phyloP scores from a whole-genome alignment of 2,113 vertebrate genomes.

The Hiodon tergisus region DNA sequence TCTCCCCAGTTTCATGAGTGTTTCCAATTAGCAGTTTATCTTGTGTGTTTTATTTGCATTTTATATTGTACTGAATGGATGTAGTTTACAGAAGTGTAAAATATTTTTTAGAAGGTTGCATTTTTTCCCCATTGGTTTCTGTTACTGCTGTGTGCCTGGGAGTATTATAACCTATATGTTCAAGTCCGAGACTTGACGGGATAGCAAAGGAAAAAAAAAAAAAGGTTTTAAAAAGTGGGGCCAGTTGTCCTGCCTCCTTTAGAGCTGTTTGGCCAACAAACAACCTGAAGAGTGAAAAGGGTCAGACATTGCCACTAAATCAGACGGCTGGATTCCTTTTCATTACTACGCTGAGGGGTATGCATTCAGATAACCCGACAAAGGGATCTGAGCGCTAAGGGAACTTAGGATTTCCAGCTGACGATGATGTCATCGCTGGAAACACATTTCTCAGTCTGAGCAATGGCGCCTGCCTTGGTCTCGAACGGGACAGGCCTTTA shows the following conservation, averaged over 20 bases:
- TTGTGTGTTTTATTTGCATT: constrained; percentile 75
- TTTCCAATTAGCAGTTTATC: constrained; percentile 67
- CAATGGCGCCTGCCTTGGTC: not conserved
- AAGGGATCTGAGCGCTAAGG: constrained; percentile 47
- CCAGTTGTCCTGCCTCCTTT: too few species aligned
- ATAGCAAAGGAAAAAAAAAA: not conserved
- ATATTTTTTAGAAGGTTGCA: constrained; percentile 66
- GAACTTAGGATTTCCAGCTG: constrained; percentile 25
- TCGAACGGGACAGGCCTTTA: not conserved
- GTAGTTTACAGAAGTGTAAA: constrained; percentile 46
- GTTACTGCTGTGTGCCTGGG: constrained; percentile 66
- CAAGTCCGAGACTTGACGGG: not conserved
- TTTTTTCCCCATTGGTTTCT: constrained; percentile 57
- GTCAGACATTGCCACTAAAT: not conserved
- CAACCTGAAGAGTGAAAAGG: too few species aligned
- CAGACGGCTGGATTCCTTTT: not conserved
- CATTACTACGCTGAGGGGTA: not conserved
- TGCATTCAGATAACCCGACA: constrained; percentile 36
- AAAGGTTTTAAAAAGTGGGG: too few species aligned
- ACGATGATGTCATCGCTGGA: constrained; percentile 31
- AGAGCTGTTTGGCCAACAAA: too few species aligned
- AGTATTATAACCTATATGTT: constrained; percentile 52
- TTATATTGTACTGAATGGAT: constrained; percentile 41
- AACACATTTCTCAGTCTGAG: not conserved
- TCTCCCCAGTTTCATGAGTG: constrained; percentile 69